A percentile compares a stretch with the other conserved stretches of the same genome.
phyloP scores from a whole-genome alignment of 2,888 invertebrate genomes.

The Dryococelus australis region DNA sequence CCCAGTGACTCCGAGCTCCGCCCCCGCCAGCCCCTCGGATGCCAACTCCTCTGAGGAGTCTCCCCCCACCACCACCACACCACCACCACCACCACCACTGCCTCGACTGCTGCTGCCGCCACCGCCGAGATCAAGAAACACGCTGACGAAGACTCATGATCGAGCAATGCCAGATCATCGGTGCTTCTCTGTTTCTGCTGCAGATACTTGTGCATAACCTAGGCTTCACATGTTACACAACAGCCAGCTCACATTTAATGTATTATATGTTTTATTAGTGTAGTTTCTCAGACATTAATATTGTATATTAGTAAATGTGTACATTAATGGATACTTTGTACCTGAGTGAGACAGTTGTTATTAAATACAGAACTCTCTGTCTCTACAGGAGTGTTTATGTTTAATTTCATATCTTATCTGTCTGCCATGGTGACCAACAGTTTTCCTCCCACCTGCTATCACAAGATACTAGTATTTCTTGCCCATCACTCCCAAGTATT shows the following conservation, averaged over 20 bases:
- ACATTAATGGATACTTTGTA: slow-evolving; percentile 8
- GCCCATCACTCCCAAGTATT: no score
- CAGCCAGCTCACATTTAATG: no score
- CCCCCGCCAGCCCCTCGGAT: not conserved
- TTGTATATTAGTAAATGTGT: not conserved
- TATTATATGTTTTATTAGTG: not conserved
- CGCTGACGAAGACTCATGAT: not conserved
- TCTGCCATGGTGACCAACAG: no score
- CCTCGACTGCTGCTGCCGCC: not conserved
- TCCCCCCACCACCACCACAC: not conserved
- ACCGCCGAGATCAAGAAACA: not conserved
- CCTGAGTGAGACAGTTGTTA: not conserved
- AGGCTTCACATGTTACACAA: not conserved
- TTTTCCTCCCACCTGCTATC: no score
- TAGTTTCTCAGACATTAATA: not conserved
- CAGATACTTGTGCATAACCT: not conserved
- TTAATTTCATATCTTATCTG: no score
- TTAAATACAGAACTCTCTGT: no score
- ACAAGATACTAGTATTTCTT: no score
- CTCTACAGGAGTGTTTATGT: no score
- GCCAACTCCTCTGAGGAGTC: not conserved
- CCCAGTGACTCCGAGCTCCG: not conserved
- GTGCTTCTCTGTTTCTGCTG: not conserved
- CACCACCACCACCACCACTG: not conserved
- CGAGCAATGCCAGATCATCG: not conserved